A percentile compares a stretch with the other conserved stretches of the same genome.
These are phyloP conservation scores for Spheniscus mendiculus DNA, from an alignment of 2,113 vertebrate species.

Conservation along the genomic window DNA sequence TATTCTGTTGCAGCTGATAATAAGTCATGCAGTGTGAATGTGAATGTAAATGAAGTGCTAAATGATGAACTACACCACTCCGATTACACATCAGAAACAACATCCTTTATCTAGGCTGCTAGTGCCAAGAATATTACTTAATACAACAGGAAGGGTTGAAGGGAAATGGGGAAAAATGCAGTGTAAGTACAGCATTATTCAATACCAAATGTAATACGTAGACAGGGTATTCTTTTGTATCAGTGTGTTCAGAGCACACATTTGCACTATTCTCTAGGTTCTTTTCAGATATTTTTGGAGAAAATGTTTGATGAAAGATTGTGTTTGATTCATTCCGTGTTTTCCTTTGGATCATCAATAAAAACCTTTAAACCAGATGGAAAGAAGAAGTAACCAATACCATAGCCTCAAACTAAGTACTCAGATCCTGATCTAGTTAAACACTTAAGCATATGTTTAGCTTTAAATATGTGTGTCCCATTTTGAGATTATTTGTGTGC, in stretches of 20 bases:
- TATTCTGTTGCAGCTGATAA: conserved; percentile 54
- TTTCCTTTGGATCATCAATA: conserved; percentile 5
- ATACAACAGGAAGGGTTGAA: conserved; percentile 56
- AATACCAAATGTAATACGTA: not conserved
- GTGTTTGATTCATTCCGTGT: not conserved
- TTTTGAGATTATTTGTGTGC: conserved; percentile 5
- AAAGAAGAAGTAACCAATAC: not conserved
- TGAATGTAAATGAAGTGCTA: conserved; percentile 62
- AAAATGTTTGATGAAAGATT: not conserved
- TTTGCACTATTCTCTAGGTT: not conserved
- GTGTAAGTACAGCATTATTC: conserved; percentile 7
- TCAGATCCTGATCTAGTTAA: conserved; percentile 6
- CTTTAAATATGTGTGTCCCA: not conserved
- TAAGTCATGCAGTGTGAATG: conserved; percentile 6
- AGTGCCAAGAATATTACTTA: conserved; percentile 61
- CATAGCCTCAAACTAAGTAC: not conserved
- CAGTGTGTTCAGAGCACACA: not conserved
- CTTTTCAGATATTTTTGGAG: conserved; percentile 26
- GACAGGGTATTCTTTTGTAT: not conserved
- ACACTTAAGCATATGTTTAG: conserved; percentile 3
- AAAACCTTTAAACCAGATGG: conserved; percentile 18
- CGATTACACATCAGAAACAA: conserved; percentile 52
- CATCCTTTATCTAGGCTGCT: conserved; percentile 63
- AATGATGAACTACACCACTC: conserved; percentile 44
- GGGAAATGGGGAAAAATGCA: conserved; percentile 37